These are phyloP conservation scores for Eueides isabella DNA, from an alignment of 1,140 invertebrate species.

Conservation along the genomic window DNA sequence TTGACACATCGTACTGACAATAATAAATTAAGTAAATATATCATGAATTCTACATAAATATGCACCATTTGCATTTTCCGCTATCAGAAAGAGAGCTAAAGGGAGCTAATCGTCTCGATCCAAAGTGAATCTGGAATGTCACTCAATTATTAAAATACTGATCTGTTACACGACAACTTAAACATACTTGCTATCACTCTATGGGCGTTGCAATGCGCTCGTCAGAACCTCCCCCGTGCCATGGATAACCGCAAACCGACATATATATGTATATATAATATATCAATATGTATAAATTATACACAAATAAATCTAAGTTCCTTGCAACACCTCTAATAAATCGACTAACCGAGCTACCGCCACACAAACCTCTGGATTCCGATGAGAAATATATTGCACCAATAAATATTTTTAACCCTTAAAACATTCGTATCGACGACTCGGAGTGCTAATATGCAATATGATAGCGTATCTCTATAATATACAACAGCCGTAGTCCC, in stretches of 20 bases:
- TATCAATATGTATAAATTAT: slow-evolving; percentile 2
- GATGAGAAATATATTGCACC: slow-evolving; percentile 63
- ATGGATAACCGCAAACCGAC: slow-evolving; percentile 37
- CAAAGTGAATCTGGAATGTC: slow-evolving; percentile 75
- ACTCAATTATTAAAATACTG: slow-evolving; percentile 80
- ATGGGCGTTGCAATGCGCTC: slow-evolving; percentile 54
- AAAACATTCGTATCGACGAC: slow-evolving; percentile 54
- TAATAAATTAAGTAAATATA: slow-evolving; percentile 40
- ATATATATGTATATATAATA: slow-evolving; percentile 32
- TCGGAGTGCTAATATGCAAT: slow-evolving; percentile 50
- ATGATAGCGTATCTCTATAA: slow-evolving; percentile 48
- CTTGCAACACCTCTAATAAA: slow-evolving; percentile 64
- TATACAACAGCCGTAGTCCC: slow-evolving; percentile 68
- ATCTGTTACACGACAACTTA: slow-evolving; percentile 77
- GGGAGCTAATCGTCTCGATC: slow-evolving; percentile 36
- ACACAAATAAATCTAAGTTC: slow-evolving; percentile 42
- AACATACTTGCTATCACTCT: slow-evolving; percentile 57
- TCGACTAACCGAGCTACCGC: slow-evolving; percentile 53
- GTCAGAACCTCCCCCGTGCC: not conserved
- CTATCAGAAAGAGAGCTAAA: slow-evolving; percentile 35
- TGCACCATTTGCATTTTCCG: slow-evolving; percentile 27
- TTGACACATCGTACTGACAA: slow-evolving; percentile 36
- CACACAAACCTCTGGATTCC: slow-evolving; percentile 47
- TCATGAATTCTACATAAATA: slow-evolving; percentile 13
- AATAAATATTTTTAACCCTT: slow-evolving; percentile 44